A percentile compares a stretch with the other conserved stretches of the same genome.
Conservation (phyloP, 2,113 vertebrate species). For the Chaetodon trifascialis region DNA sequence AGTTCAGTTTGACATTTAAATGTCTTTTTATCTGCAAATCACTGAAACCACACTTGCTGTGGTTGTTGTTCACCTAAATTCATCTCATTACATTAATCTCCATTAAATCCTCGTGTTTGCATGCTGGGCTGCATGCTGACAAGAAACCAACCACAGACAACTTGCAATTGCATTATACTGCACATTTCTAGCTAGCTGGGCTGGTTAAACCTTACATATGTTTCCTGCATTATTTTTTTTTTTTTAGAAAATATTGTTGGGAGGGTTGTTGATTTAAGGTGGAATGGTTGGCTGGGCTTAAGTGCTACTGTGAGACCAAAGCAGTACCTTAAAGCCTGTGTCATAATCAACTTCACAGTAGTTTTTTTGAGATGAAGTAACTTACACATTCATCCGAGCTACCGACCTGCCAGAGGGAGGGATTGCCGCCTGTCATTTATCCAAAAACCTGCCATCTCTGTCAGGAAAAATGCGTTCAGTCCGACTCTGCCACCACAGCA, state of each 20-base stretch:
- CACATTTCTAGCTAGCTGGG: neutral
- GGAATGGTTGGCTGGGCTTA: no score
- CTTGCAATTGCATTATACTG: neutral
- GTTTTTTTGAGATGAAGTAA: neutral
- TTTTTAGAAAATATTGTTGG: no score
- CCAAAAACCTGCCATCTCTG: neutral
- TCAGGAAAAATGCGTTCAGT: neutral
- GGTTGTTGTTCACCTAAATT: neutral
- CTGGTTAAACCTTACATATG: no score
- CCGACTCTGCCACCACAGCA: no score
- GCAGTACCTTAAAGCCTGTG: neutral
- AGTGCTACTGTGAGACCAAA: neutral
- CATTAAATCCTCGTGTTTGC: conserved; percentile 13
- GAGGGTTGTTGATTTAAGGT: no score
- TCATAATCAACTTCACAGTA: neutral
- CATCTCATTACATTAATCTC: neutral
- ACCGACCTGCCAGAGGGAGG: neutral
- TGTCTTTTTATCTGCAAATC: neutral
- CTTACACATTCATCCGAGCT: neutral
- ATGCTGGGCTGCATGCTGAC: neutral
- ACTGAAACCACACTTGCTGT: neutral
- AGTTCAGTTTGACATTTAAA: no score
- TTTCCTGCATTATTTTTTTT: no score
- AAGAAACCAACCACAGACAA: neutral
- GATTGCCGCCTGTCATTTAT: neutral